Evolutionary conservation across 2,113 vertebrate species (phyloP), one percentile per base, ranked within the genome.

Genomic region (Hoplias malabaricus): DNA sequence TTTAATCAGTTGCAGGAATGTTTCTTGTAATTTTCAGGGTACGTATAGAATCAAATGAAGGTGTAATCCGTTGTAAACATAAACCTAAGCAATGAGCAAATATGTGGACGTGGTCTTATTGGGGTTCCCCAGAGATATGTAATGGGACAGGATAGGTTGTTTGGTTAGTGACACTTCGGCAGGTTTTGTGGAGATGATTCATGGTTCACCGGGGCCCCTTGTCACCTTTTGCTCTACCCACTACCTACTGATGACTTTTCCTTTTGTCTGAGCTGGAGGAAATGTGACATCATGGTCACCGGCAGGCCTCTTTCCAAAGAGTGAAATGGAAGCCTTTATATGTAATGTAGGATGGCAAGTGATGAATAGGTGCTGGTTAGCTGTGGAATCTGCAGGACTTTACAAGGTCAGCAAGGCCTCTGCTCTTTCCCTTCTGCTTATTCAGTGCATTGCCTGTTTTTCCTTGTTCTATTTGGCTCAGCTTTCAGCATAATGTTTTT

Each of bases 171-270:
- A 88, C 86, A 75, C 80, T 71, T 79, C 82, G 80, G 87, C 85
- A 86, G 86, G 46, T 81, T 86, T 36, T 84, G 83, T 86, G 85
- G 86, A 82, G 12, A 78, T 90, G 88, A 92, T 89, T 90, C 89
- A 90, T 88, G 84, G 84, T 75, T 86, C 77, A 77, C 75, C 84
- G 79, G 75, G 69, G 81, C 84, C 85, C 81, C 86, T 53, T 79
- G 84, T 85, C 83, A 85, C 78, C 80, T 88, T 81, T 87, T 78
- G 38, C 25, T 12, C 74, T 81, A 73, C 76, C 21, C 74, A 78
- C 70, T 38, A 59, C 75, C 65, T 63, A 48, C 81, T 86, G 84
- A 89, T 90, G 86, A 87, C 78, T 89, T 89, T 87, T 87, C 83
- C 86, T 88, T 89, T 90, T 85, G 88, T 87, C 86, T 84, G 66